These are phyloP conservation scores for Probosciger aterrimus DNA, from an alignment of 2,113 vertebrate species.

Conservation along the genomic window DNA sequence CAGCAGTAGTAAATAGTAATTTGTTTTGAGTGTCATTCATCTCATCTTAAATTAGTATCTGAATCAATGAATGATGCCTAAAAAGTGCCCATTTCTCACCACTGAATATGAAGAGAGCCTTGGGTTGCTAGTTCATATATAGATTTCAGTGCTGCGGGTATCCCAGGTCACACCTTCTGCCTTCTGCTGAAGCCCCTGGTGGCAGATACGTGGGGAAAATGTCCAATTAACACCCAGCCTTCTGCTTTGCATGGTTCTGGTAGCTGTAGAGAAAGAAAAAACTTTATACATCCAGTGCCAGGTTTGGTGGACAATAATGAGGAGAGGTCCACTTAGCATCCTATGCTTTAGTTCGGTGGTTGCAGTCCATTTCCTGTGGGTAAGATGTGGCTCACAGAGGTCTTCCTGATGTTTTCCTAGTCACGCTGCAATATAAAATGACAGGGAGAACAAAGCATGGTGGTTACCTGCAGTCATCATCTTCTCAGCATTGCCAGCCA, in stretches of 20 bases:
- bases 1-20: neutral
- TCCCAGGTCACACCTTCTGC: neutral
- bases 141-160: neutral
- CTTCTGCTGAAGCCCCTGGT: neutral
- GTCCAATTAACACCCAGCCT: neutral
- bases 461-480: neutral
- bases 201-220: neutral
- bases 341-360: neutral
- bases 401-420: neutral
- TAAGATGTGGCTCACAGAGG: neutral
- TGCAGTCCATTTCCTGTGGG: neutral
- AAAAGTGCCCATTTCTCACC: neutral
- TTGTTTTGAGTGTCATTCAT: neutral
- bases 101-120: neutral
- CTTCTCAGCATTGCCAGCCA: neutral
- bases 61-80: neutral
- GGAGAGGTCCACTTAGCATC: neutral
- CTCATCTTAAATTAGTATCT: neutral
- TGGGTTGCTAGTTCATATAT: neutral
- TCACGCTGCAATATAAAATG: neutral
- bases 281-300: neutral
- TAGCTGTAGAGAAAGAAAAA: neutral
- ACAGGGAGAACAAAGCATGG: neutral
- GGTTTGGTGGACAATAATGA: neutral
- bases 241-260: neutral